Evolutionary conservation across 2,797 vertebrate genomes (phyloP).

Genomic region (Microctenopoma steveboyesi): DNA sequence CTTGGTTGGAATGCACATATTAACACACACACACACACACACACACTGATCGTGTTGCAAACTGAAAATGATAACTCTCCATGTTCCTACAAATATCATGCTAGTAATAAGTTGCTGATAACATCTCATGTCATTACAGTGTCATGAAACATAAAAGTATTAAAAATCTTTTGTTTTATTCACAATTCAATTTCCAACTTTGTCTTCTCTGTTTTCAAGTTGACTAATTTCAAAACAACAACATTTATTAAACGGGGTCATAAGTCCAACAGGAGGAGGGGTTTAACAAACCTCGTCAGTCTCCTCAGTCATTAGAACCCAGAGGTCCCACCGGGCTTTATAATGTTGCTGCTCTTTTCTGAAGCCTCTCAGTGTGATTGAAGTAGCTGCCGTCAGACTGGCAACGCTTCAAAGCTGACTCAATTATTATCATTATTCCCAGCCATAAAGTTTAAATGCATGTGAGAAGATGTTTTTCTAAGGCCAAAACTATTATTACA

Average conservation of each 20-base stretch:
- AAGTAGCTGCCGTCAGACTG: constrained; percentile 19
- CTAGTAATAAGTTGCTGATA: neutral
- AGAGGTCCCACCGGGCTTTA: constrained; percentile 15
- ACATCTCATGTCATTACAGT: neutral
- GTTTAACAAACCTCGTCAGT: constrained; percentile 42
- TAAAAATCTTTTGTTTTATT: too few relatives aligned
- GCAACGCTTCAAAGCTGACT: constrained; percentile 17
- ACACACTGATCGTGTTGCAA: too few relatives aligned
- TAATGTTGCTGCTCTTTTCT: constrained; percentile 51
- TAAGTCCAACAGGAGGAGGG: constrained; percentile 28
- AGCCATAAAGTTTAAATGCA: constrained; percentile 16
- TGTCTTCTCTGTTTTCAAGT: constrained; percentile 10
- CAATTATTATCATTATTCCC: constrained; percentile 32
- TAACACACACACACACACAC: too few relatives aligned
- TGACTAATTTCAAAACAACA: constrained; percentile 20
- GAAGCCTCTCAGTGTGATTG: constrained; percentile 16
- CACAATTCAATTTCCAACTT: neutral
- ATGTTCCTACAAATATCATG: too few relatives aligned
- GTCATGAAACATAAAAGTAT: neutral
- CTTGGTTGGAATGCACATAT: too few relatives aligned
- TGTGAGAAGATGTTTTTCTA: neutral
- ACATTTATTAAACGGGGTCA: constrained; percentile 28
- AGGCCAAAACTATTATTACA: neutral
- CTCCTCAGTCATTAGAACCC: constrained; percentile 37
- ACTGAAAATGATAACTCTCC: too few relatives aligned